These are phyloP conservation scores for Parnassius apollo DNA, from an alignment of 2,888 invertebrate genomes.

Conservation along the genomic window DNA sequence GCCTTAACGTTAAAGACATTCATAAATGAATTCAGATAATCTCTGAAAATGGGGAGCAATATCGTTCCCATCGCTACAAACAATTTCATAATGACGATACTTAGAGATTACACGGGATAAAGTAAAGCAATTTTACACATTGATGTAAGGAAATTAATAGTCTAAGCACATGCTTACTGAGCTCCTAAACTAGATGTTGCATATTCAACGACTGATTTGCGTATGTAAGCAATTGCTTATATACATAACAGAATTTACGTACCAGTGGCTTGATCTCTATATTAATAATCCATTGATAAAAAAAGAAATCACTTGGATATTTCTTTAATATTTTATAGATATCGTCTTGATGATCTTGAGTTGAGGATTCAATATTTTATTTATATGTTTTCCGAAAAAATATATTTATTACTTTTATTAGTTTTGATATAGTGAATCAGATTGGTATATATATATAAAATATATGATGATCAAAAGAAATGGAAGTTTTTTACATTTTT, in stretches of 20 bases:
- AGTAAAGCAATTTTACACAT: slow-evolving; percentile 37
- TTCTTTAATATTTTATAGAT: too few relatives aligned
- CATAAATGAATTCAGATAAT: slow-evolving; percentile 7
- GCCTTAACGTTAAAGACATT: too few relatives aligned
- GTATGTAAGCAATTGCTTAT: slow-evolving; percentile 77
- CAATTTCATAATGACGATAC: slow-evolving; percentile 18
- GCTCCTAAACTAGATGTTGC: slow-evolving; percentile 76
- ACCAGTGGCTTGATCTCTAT: slow-evolving; percentile 21
- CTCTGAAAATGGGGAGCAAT: slow-evolving; percentile 12
- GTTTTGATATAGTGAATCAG: too few relatives aligned
- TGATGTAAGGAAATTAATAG: slow-evolving; percentile 68
- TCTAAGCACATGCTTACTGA: slow-evolving; percentile 76
- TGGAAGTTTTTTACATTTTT: neutral
- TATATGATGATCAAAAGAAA: neutral
- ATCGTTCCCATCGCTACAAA: slow-evolving; percentile 22
- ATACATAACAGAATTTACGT: slow-evolving; percentile 61
- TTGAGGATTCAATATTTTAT: too few relatives aligned
- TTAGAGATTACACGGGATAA: slow-evolving; percentile 29
- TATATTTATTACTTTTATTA: too few relatives aligned
- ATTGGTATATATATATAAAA: neutral
- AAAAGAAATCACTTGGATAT: neutral
- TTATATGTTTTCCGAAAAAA: too few relatives aligned
- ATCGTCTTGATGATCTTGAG: too few relatives aligned
- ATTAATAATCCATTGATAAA: slow-evolving; percentile 28
- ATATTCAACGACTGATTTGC: slow-evolving; percentile 80